Conservation (phyloP, 2,888 invertebrate species). For the Tenodera sinensis region DNA sequence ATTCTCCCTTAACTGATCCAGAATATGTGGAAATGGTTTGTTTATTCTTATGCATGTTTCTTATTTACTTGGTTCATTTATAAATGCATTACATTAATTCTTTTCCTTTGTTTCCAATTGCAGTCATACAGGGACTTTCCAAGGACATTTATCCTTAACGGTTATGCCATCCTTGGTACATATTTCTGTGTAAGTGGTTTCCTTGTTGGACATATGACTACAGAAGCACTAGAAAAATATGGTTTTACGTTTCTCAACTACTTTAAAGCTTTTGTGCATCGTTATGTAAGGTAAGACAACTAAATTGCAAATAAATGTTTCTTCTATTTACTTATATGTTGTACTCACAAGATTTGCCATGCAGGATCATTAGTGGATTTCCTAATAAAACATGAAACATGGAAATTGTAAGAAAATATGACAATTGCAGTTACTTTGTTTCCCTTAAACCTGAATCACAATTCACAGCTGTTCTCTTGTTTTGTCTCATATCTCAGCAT, state of each 20-base stretch:
- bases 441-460: no score
- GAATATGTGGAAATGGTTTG: not conserved
- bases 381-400: no score
- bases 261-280: not conserved
- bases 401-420: no score
- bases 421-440: no score
- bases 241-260: not conserved
- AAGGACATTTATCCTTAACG: not conserved
- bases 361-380: no score
- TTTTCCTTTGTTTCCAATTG: not conserved
- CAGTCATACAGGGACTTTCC: not conserved
- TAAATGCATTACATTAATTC: not conserved
- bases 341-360: no score
- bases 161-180: not conserved
- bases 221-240: not conserved
- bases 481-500: no score
- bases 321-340: no score
- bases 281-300: slow-evolving; percentile 1
- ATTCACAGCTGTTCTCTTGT: no score
- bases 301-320: no score
- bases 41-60: not conserved
- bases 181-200: slow-evolving; percentile 15
- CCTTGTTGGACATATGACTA: not conserved
- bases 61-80: not conserved
- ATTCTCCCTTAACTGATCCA: not conserved